Conservation (phyloP, 1,140 invertebrate genomes). For the Lordiphosa clarofinis region DNA sequence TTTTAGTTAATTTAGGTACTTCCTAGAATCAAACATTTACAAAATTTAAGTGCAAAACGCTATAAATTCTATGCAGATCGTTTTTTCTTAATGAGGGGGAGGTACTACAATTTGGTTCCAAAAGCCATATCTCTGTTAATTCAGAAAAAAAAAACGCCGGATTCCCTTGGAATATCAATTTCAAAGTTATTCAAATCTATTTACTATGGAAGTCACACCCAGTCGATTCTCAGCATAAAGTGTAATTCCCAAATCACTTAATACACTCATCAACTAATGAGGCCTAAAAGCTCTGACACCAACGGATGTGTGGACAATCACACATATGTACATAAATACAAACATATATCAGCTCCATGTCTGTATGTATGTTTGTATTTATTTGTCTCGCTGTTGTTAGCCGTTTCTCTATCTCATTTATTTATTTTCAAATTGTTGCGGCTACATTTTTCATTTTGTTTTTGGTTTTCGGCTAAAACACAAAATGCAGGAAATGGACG, state of each 20-base stretch:
- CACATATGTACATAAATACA: slow-evolving; percentile 6
- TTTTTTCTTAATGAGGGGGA: no score
- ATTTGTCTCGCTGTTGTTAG: slow-evolving; percentile 16
- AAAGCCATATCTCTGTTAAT: no score
- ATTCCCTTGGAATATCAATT: no score
- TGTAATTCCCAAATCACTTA: slow-evolving; percentile 69
- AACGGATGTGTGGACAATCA: slow-evolving; percentile 65
- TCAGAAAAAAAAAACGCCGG: no score
- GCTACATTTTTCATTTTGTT: slow-evolving; percentile 60
- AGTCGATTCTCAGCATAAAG: slow-evolving; percentile 1
- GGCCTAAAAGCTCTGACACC: slow-evolving; percentile 43
- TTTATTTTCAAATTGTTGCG: slow-evolving; percentile 73
- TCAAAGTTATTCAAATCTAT: no score
- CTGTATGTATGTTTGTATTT: slow-evolving; percentile 21
- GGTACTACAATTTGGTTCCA: no score
- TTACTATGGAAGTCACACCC: neutral
- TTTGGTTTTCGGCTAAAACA: slow-evolving; percentile 58
- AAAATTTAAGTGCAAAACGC: no score
- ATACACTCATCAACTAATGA: slow-evolving; percentile 65
- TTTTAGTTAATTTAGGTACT: no score
- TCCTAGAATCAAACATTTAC: no score
- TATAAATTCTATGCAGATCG: no score
- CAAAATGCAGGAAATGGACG: slow-evolving; percentile 77
- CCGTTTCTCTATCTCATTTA: slow-evolving; percentile 56
- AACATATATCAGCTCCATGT: slow-evolving; percentile 1